Base-by-base conservation (phyloP, 2,797 vertebrate genomes). In the Mallotus villosus region DNA sequence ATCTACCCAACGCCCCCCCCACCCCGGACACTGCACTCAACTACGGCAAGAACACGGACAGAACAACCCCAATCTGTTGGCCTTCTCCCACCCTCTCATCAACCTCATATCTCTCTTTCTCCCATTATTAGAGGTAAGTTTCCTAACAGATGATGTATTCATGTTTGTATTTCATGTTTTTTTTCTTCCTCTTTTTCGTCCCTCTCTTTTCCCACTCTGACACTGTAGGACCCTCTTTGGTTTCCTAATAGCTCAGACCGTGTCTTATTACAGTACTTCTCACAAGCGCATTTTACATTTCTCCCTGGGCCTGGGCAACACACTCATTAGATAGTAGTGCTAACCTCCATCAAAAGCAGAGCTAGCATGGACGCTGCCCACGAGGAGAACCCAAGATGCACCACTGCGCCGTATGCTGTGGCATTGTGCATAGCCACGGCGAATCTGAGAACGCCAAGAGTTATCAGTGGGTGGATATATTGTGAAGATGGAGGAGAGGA, bases 31-130 rank as follows among this genome's bases (percentile, higher is more conserved):
- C 17, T 4, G 70, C 12, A 24, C 51, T 25, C 58, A 41, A 21
- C 29, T 46, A 74, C 80, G 70, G 58, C 67, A 32, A 72, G 70
- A 74, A 75, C 24, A 37, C 0, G 51, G 73, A 78, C 67, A 77
- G 78, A 60, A 58, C 57, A 75, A 9, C 78, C 75, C 64, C 37
- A 60, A 34, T 21, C 64, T 59, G 25, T 73, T 78, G 65, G 21
- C 25, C 71, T 27, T 66, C 51, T 51, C 55, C 72, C 68, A 57
- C 73, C 65, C 67, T 2, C 64, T 53, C 66, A 34, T 64, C 71
- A 12, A 74, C 78, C 68, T 29, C 27, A 4, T 29, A 29, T 29
- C 32, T 32, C 66, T 27, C 64, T 74, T 21, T 51, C 27, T 53
- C 62, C 5, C 24, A 24, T 68, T 79, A 71, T 62, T 61, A 63